phyloP scores from a whole-genome alignment of 2,797 vertebrate species.

The Taenioides sp. region DNA sequence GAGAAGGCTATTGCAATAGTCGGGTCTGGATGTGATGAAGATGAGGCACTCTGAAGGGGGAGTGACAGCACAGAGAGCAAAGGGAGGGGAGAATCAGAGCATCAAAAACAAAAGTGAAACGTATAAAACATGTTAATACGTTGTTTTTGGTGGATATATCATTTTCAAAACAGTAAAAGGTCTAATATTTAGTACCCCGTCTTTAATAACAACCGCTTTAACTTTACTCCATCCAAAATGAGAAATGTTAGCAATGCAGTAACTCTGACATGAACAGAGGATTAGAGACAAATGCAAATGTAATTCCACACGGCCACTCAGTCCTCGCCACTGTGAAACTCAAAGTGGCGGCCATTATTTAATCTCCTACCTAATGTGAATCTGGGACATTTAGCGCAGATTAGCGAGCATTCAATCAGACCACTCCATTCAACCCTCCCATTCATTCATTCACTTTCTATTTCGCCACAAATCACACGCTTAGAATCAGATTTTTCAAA shows the following conservation, averaged over 20 bases:
- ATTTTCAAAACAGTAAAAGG: too few species aligned
- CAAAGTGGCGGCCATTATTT: constrained; percentile 14
- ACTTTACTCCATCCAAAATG: not conserved
- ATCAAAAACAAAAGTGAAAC: too few species aligned
- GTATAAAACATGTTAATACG: too few species aligned
- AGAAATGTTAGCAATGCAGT: not conserved
- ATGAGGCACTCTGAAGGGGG: too few species aligned
- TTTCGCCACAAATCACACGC: constrained; percentile 6
- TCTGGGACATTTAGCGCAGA: constrained; percentile 43
- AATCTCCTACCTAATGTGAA: constrained; percentile 33
- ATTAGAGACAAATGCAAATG: not conserved
- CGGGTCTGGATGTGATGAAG: too few species aligned
- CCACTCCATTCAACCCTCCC: constrained; percentile 24
- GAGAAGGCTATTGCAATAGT: too few species aligned
- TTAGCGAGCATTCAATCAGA: constrained; percentile 39
- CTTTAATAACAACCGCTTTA: not conserved
- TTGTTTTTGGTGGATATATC: too few species aligned
- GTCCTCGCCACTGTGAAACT: constrained; percentile 21
- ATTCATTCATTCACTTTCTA: constrained; percentile 28
- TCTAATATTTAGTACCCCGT: too few species aligned
- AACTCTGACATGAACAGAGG: constrained; percentile 4
- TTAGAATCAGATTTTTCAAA: not conserved
- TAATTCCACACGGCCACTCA: constrained; percentile 23
- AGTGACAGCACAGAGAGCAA: too few species aligned
- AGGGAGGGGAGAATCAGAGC: too few species aligned